These are phyloP conservation scores for Lemur catta DNA, from an alignment of 2,797 vertebrate genomes.

Conservation along the genomic window DNA sequence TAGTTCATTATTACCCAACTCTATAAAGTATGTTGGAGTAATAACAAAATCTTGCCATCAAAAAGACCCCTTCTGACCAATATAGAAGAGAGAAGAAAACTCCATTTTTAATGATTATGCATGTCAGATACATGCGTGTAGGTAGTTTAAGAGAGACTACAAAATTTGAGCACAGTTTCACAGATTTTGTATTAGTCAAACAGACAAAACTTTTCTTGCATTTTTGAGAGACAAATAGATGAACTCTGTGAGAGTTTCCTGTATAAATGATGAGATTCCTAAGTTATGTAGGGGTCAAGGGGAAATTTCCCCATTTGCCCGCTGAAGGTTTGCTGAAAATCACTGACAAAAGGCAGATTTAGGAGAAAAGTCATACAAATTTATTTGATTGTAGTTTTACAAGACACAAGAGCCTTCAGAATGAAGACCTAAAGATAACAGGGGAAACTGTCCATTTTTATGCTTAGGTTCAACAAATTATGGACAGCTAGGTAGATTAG, in stretches of 20 bases:
- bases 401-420: not conserved
- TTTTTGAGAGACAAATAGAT: not conserved
- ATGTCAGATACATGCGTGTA: not conserved
- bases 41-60: not conserved
- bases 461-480: not conserved
- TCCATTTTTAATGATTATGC: not conserved
- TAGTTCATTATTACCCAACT: conserved; percentile 27
- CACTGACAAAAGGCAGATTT: not conserved
- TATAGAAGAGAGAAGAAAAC: not conserved
- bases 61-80: not conserved
- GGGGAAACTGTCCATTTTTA: not conserved
- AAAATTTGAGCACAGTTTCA: not conserved
- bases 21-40: conserved; percentile 1
- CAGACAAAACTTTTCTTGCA: not conserved
- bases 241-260: not conserved
- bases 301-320: not conserved
- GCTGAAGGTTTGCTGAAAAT: not conserved
- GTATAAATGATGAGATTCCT: not conserved
- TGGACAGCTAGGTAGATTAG: not conserved
- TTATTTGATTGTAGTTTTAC: not conserved
- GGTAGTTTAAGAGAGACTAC: not conserved
- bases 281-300: not conserved
- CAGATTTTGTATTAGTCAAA: not conserved
- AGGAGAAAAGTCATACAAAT: not conserved
- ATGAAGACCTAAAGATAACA: not conserved